Evolutionary conservation across 2,113 vertebrate species (phyloP).

Genomic region (Spheniscus mendiculus): DNA sequence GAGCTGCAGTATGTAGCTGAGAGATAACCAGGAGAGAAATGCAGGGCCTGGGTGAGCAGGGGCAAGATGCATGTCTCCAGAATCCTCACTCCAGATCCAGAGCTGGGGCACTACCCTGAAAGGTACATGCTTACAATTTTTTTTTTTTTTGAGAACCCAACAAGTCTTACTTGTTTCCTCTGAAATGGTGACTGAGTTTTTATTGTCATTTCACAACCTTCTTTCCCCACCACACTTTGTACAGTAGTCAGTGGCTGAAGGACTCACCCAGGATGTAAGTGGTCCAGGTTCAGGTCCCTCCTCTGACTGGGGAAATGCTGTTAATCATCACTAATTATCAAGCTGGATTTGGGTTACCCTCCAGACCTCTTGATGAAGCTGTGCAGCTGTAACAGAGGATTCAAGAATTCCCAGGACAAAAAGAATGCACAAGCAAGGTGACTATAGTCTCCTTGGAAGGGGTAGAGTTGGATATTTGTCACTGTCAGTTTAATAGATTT

Average conservation of each 20-base stretch:
- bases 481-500: constrained; percentile 37
- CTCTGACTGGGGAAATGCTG: background rate
- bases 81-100: background rate
- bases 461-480: background rate
- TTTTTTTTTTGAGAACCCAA: background rate
- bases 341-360: background rate
- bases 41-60: background rate
- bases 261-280: background rate
- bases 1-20: background rate
- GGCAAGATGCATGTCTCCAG: background rate
- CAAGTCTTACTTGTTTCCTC: background rate
- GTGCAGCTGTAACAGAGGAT: background rate
- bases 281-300: background rate
- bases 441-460: background rate
- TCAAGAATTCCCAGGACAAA: background rate
- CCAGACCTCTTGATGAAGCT: background rate
- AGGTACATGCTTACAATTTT: background rate
- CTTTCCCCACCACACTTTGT: background rate
- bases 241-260: background rate
- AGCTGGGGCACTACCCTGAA: background rate
- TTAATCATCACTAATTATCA: background rate
- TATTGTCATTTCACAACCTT: background rate
- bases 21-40: background rate
- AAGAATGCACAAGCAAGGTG: background rate
- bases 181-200: background rate